A percentile compares a stretch with the other conserved stretches of the same genome.
Evolutionary conservation across 2,888 invertebrate species (phyloP).

Genomic region (Xanthorhoe spadicearia): DNA sequence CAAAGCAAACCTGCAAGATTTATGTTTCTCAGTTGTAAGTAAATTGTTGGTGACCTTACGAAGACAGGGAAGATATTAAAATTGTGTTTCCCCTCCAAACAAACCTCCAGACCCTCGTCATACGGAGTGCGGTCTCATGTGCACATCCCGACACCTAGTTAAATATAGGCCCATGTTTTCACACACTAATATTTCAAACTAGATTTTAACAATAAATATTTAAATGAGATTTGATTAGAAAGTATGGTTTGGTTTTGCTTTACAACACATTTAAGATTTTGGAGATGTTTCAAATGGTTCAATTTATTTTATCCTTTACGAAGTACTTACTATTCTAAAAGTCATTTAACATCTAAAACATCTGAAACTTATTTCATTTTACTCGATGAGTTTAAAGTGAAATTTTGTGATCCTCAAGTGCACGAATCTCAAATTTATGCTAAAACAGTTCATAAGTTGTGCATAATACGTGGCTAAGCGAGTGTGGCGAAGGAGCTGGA

Average conservation of each 20-base stretch:
- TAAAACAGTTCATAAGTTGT: constrained; percentile 51
- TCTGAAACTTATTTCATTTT: constrained; percentile 28
- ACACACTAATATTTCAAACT: constrained; percentile 47
- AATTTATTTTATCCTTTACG: neutral
- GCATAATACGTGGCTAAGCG: constrained; percentile 45
- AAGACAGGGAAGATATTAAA: constrained; percentile 66
- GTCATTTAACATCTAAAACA: constrained; percentile 11
- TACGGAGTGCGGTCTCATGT: constrained; percentile 60
- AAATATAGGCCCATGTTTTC: constrained; percentile 53
- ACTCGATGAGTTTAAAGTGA: constrained; percentile 42
- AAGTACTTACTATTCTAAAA: neutral
- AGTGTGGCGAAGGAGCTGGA: constrained; percentile 42
- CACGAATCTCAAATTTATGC: constrained; percentile 48
- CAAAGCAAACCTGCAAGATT: constrained; percentile 34
- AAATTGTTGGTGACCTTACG: constrained; percentile 57
- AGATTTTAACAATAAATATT: constrained; percentile 43
- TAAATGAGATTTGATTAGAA: constrained; percentile 35
- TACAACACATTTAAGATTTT: neutral
- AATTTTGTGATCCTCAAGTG: constrained; percentile 40
- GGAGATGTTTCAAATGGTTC: neutral
- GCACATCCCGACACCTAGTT: constrained; percentile 59
- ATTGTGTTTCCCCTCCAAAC: constrained; percentile 65
- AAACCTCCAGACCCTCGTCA: constrained; percentile 67
- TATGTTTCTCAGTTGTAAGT: constrained; percentile 46
- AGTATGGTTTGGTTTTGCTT: neutral